phyloP scores from a whole-genome alignment of 53 echinoderm and acorn worm genomes.

The Patiria pectinifera region DNA sequence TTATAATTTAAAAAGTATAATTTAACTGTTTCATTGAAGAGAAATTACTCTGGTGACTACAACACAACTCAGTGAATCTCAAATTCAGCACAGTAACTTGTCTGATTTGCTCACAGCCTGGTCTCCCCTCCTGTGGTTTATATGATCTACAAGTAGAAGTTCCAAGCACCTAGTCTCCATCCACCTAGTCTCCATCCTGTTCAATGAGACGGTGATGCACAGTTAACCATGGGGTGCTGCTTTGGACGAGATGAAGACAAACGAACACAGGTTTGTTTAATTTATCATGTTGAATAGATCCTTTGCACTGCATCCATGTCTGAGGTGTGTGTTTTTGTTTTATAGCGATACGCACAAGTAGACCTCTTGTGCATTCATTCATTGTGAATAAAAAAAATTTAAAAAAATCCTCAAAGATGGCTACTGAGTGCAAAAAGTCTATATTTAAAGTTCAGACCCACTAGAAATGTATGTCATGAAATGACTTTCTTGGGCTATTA shows the following conservation, averaged over 20 bases:
- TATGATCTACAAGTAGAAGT: constrained; percentile 1
- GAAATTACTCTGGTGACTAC: too few relatives aligned
- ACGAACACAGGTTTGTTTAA: constrained; percentile 62
- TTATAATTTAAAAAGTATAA: too few relatives aligned
- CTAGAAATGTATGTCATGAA: too few relatives aligned
- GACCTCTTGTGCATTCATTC: too few relatives aligned
- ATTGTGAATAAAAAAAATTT: too few relatives aligned
- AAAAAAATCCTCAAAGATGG: too few relatives aligned
- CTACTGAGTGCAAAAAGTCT: too few relatives aligned
- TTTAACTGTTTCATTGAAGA: too few relatives aligned
- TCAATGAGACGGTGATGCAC: constrained; percentile 1
- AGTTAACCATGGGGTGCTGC: constrained; percentile 83
- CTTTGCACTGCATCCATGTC: background rate
- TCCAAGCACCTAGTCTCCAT: background rate
- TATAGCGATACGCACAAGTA: too few relatives aligned
- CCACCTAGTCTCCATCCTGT: background rate
- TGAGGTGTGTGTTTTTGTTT: too few relatives aligned
- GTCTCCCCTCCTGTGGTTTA: background rate
- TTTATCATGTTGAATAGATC: background rate
- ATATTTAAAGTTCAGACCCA: too few relatives aligned
- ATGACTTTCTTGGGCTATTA: too few relatives aligned
- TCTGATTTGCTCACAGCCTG: background rate
- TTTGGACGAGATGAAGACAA: constrained; percentile 81
- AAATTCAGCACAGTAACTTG: background rate
- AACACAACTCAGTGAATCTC: background rate